Conservation (phyloP, 2,888 invertebrate species). For the Ochlodes sylvanus region DNA sequence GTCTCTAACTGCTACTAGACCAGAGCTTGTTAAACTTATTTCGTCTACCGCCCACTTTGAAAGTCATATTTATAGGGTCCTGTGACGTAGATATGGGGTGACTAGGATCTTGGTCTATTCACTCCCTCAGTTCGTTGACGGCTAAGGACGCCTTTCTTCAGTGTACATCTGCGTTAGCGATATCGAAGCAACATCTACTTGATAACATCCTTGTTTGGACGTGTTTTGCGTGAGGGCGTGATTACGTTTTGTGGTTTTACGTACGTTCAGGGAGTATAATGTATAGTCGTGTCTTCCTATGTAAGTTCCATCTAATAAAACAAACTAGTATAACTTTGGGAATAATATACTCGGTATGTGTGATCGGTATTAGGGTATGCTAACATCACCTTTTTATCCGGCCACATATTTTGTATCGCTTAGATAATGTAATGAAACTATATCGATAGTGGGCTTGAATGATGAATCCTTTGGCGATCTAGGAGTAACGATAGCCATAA, state of each 20-base stretch:
- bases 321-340: constrained; percentile 63
- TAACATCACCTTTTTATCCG: constrained; percentile 69
- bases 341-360: constrained; percentile 55
- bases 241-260: constrained; percentile 59
- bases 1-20: no score
- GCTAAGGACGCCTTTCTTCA: constrained; percentile 8
- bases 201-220: neutral
- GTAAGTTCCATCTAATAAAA: constrained; percentile 73
- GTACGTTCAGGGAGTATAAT: constrained; percentile 64
- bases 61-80: no score
- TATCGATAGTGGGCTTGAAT: constrained; percentile 67
- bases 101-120: neutral
- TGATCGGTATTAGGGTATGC: constrained; percentile 70
- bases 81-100: neutral
- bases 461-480: constrained; percentile 57
- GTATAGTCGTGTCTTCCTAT: constrained; percentile 82
- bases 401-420: constrained; percentile 70
- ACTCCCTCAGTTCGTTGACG: constrained; percentile 19
- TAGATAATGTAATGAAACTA: constrained; percentile 65
- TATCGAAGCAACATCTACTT: constrained; percentile 9
- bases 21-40: no score
- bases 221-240: constrained; percentile 23
- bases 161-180: constrained; percentile 1
- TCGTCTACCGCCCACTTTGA: no score
- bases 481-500: constrained; percentile 59